A percentile compares a stretch with the other conserved stretches of the same genome.
phyloP scores from a whole-genome alignment of 2,113 vertebrate species.

The Podiceps cristatus region DNA sequence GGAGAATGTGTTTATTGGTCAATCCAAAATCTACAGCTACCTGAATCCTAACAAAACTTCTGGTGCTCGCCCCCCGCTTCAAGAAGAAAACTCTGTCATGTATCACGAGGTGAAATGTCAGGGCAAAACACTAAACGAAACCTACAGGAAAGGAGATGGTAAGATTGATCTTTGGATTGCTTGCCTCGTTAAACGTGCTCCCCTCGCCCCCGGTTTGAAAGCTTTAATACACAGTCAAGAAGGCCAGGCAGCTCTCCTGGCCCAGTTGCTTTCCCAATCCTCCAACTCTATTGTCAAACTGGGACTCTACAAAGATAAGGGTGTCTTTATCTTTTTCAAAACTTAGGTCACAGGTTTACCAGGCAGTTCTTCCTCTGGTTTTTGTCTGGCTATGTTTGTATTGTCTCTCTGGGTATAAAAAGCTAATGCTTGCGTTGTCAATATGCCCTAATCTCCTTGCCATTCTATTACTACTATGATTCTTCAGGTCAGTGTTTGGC shows the following conservation, averaged over 20 bases:
- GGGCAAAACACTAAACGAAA: conserved; percentile 73
- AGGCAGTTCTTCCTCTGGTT: background rate
- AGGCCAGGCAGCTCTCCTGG: background rate
- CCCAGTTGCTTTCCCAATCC: background rate
- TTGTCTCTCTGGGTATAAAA: background rate
- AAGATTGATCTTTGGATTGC: background rate
- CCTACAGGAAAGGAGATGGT: conserved; percentile 82
- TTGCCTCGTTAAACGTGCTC: background rate
- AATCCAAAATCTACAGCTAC: conserved; percentile 80
- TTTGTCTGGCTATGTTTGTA: background rate
- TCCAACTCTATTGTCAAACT: background rate
- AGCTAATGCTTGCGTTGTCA: background rate
- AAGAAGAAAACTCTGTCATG: conserved; percentile 85
- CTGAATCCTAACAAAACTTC: conserved; percentile 80
- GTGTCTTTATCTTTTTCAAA: background rate
- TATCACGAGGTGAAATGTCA: conserved; percentile 84
- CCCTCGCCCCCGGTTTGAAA: rapidly evolving
- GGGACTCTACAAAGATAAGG: background rate
- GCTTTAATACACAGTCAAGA: background rate
- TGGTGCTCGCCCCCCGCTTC: conserved; percentile 82
- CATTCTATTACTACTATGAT: background rate
- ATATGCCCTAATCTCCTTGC: background rate
- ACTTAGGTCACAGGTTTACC: background rate
- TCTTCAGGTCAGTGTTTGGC: background rate
- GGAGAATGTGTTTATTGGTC: conserved; percentile 80